phyloP scores from a whole-genome alignment of 1,140 invertebrate genomes.

The Neomicropteryx cornuta region DNA sequence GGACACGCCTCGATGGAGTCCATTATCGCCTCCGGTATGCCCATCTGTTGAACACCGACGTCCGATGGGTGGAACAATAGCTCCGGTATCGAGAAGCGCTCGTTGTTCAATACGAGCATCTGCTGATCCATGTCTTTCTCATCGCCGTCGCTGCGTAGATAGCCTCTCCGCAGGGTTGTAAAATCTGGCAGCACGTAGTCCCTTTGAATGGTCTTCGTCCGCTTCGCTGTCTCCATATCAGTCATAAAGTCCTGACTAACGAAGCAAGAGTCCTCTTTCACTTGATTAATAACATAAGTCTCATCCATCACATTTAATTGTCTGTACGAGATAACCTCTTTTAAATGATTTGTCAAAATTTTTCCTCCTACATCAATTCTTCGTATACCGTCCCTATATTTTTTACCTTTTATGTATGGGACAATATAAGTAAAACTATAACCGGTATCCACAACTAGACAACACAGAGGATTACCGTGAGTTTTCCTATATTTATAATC shows the following conservation, averaged over 20 bases:
- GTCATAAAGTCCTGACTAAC: conserved; percentile 77
- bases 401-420: conserved; percentile 86
- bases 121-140: conserved; percentile 60
- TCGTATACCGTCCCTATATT: conserved; percentile 62
- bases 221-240: conserved; percentile 72
- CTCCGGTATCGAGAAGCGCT: conserved; percentile 89
- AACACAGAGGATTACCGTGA: conserved; percentile 53
- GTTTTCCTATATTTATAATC: conserved; percentile 50
- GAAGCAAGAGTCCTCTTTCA: conserved; percentile 96
- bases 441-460: conserved; percentile 84
- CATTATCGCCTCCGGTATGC: conserved; percentile 82
- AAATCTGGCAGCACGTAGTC: conserved; percentile 97
- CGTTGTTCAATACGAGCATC: conserved; percentile 80
- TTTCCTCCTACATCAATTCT: conserved; percentile 96
- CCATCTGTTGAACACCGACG: conserved; percentile 90
- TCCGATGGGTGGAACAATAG: conserved; percentile 91
- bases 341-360: conserved; percentile 94
- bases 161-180: conserved; percentile 73
- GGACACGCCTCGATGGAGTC: conserved; percentile 62
- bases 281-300: conserved; percentile 97
- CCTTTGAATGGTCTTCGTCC: conserved; percentile 57
- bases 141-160: conserved; percentile 45
- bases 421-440: conserved; percentile 94
- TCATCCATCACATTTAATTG: conserved; percentile 99
- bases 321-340: conserved; percentile 94